Evolutionary conservation across 1,140 invertebrate genomes (phyloP), one percentile per base, ranked within the genome.

Genomic region (Saccostrea echinata): DNA sequence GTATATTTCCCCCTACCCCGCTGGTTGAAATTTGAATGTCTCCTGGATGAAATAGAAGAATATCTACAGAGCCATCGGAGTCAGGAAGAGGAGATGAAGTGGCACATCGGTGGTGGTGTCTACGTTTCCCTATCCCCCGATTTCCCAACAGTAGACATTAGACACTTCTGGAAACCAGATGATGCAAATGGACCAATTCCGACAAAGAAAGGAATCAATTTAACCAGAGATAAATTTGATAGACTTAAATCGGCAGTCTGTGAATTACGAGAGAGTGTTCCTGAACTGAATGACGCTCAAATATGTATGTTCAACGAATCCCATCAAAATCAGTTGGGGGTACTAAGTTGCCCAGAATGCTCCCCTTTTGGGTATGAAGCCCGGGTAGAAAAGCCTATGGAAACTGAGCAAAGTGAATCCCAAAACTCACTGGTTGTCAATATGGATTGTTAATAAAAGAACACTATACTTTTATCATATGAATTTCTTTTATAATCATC

Each of bases 131-230:
- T 71, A 57, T 68, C 24, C 68, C 57, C 84, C 13, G 33, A 86
- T 18, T 86, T 43, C 43, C 84, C 35, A 16, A 86, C 68, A 11
- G 84, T 76, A 11, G 68, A 86, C n/a, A 86, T 86, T 18, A n/a
- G 84, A 53, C 84, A 86, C 43, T 86, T 27, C 64, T 86, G 84
- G 84, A 86, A 76, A 24, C 84, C 84, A 27, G 12, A 86, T 43
- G 84, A 68, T 52, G 24, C 68, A 27, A 13, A 43, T 12, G 64
- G 53, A 52, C 64, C 84, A n/a, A 43, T 86, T 12, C 61, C 84
- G 9, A 86, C 84, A 71, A 86, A 86, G 53, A 55, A 30, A 30
- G 85, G 85, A 8, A 43, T 86, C 13, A 53, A 24, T 1, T 57
- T 86, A 12, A 18, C n/a, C 16, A 86, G 71, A n/a, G 30, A 33